Base-by-base conservation (phyloP, 2,113 vertebrate species). In the Saccopteryx bilineata region DNA sequence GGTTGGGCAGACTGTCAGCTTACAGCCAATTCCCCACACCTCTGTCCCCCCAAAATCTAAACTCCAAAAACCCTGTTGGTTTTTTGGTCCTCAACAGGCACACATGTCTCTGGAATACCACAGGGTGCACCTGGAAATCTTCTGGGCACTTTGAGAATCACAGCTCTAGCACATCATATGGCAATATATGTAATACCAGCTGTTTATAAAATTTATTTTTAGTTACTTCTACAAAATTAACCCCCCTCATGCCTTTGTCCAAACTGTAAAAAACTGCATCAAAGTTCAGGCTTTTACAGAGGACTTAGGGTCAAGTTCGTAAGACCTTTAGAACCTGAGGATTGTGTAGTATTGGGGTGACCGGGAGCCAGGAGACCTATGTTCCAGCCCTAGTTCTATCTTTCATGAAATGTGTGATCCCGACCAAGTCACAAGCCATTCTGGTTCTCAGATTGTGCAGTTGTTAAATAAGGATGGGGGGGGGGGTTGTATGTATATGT, bases 161-260 rank as follows among this genome's bases (percentile, higher is more conserved):
- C 39, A 3, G 39, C 56, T 31, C 79, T 91, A 93, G 63, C 91
- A 63, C 33, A 97, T 71, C 95, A 97, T 97, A 96, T 26, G 17
- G 93, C 66, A 79, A 81, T 95, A 78, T 94, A 87, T 81, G 79
- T 56, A 90, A 87, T 95, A 84, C 90, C 69, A 96, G 76, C 75
- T 93, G 74, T 91, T 93, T 95, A 72, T 85, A 95, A 94, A 95
- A 94, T 78, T 26, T 58, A 52, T 91, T 81, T 95, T 96, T 95
- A 94, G 96, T 97, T 95, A 94, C 96, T 97, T 96, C 65, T 89
- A 96, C 89, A 96, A 94, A 97, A 89, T 96, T 58, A 91, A 87
- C 13, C 11, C 6, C 4, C 13, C 24, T 4, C 6, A 24, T 80
- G 9, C n/a, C 39, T 96, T 33, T 84, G 60, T 93, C 84, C 39